A percentile compares a stretch with the other conserved stretches of the same genome.
Conservation (phyloP, 1,140 invertebrate genomes). For the Saccostrea cuccullata region DNA sequence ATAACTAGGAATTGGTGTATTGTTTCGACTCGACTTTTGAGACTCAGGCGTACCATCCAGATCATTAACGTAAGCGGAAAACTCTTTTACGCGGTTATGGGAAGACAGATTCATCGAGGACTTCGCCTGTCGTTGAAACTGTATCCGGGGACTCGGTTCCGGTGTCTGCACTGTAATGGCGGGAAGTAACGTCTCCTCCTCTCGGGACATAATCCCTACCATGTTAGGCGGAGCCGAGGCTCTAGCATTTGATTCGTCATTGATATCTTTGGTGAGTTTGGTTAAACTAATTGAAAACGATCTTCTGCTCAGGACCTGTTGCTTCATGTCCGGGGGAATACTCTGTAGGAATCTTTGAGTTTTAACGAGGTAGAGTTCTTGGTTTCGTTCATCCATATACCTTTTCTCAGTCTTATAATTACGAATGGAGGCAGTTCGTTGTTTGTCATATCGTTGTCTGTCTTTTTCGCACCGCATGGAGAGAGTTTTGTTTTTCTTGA, state of each 20-base stretch:
- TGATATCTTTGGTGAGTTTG: conserved; percentile 40
- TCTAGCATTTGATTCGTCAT: conserved; percentile 14
- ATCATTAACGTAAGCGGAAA: not conserved
- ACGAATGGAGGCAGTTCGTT: conserved; percentile 53
- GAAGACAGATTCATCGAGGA: not conserved
- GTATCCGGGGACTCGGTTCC: not conserved
- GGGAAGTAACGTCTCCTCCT: not conserved
- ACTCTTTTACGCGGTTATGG: not conserved
- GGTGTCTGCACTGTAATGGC: not conserved
- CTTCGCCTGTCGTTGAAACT: not conserved
- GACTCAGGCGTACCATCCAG: not conserved
- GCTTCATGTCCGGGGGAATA: not conserved
- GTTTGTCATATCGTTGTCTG: conserved; percentile 56
- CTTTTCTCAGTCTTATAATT: conserved; percentile 54
- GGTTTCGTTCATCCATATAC: conserved; percentile 54
- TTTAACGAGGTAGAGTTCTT: conserved; percentile 40
- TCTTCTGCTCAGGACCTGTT: conserved; percentile 11
- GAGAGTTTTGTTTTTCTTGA: conserved; percentile 66
- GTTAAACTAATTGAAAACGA: conserved; percentile 47
- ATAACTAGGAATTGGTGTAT: conserved; percentile 39
- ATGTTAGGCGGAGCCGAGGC: conserved; percentile 11
- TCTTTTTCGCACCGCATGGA: conserved; percentile 56
- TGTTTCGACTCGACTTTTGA: not conserved
- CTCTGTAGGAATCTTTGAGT: conserved; percentile 25
- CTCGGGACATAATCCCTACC: not conserved